These are phyloP conservation scores for Rhizomys pruinosus DNA, from an alignment of 2,113 vertebrate genomes.

Conservation along the genomic window DNA sequence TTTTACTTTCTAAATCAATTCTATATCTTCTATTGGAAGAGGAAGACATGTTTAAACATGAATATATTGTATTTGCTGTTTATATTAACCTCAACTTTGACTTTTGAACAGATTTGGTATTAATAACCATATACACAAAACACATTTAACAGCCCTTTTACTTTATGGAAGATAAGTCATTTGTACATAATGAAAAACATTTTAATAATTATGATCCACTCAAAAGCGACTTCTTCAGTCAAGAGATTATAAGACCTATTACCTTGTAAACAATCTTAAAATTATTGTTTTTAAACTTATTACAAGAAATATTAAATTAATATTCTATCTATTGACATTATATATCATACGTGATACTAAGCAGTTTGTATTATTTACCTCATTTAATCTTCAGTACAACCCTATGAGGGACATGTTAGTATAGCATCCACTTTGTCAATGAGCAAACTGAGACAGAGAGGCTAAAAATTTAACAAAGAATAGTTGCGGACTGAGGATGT, in stretches of 20 bases:
- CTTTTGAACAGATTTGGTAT: not conserved
- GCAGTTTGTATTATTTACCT: too few species aligned
- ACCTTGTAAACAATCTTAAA: not conserved
- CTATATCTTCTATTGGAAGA: not conserved
- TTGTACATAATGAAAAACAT: not conserved
- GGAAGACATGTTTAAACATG: not conserved
- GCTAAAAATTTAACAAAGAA: too few species aligned
- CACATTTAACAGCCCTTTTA: not conserved
- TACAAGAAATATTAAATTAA: too few species aligned
- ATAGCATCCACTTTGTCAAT: too few species aligned
- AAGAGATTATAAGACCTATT: not conserved
- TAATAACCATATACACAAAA: not conserved
- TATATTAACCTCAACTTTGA: not conserved
- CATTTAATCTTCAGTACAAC: too few species aligned
- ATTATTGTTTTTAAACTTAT: too few species aligned
- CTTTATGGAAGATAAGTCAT: not conserved
- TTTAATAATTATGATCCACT: constrained; percentile 35
- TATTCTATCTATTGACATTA: too few species aligned
- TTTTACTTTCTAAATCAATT: not conserved
- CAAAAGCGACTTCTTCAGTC: not conserved
- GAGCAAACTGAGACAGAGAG: too few species aligned
- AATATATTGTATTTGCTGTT: not conserved
- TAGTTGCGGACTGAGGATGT: too few species aligned
- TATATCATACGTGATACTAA: too few species aligned
- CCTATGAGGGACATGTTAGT: too few species aligned